Base-by-base conservation (phyloP, 2,113 vertebrate genomes). In the Myotis davidii region DNA sequence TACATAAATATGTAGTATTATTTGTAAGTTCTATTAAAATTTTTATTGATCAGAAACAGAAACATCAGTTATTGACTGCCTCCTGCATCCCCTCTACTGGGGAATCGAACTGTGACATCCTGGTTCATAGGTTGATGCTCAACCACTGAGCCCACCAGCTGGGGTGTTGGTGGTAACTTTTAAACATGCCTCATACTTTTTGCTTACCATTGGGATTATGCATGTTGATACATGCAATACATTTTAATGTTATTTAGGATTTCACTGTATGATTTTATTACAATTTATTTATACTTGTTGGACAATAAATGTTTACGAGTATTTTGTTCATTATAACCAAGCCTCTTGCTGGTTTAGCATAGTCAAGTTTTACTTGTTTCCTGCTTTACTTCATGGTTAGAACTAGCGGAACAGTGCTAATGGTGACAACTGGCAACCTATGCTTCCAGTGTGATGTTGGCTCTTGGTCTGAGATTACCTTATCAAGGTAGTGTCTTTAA, bases 311-410 rank as follows among this genome's bases (percentile, higher is more conserved):
- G 17, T 42, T 73, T 56, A 77, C 23, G 12, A 48, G 42, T 77
- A 14, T 42, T 89, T 87, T 52, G 12, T 45, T 85, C 7, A n/a
- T 59, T 61, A 37, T 79, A 88, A 81, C 50, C 39, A 92, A n/a
- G 54, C 2, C n/a, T 86, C 42, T 78, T 74, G 45, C 3, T 90
- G 42, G 5, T 72, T 70, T 85, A 92, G 79, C 72, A 78, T 61
- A 27, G 20, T 82, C 73, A 85, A 92, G 56, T 73, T 82, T 5
- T 29, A 93, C n/a, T 82, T 82, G 67, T 74, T 94, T 89, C 23
- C 39, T 85, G 13, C 29, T 69, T 85, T 81, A 76, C 18, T 83
- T 48, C 61, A 48, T 72, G 8, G 65, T 91, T 18, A 81, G 45
- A 85, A 81, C 18, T 76, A 37, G 56, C 9, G 59, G 20, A 86